These are phyloP conservation scores for Mastigias papua DNA, from an alignment of 30 jellyfish, hydroid and myxozoan genomes.

Conservation along the genomic window DNA sequence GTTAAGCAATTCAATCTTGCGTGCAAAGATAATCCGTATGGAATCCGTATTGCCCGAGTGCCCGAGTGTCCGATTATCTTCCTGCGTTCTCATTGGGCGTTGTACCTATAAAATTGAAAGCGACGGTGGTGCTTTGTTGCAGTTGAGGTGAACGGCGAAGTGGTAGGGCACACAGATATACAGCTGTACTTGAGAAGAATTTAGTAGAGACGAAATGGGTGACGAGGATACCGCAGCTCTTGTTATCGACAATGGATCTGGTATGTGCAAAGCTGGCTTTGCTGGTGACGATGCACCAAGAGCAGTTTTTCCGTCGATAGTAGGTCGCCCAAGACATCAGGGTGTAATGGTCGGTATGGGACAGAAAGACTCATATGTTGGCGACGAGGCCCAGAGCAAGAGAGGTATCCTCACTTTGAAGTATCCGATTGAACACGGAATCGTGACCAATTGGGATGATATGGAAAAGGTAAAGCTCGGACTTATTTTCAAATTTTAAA, in stretches of 20 bases:
- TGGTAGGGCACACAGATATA: not conserved
- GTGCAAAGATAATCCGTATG: not conserved
- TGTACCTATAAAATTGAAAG: not conserved
- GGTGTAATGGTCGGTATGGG: constrained; percentile 99
- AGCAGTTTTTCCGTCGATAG: constrained; percentile 99
- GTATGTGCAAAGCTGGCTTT: constrained; percentile 99
- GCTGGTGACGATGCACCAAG: constrained; percentile 99
- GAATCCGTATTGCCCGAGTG: not conserved
- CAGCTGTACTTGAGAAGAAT: not conserved
- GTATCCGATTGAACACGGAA: constrained; percentile 99
- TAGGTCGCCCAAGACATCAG: constrained; percentile 99
- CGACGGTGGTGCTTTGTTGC: not conserved
- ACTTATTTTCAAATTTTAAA: not conserved
- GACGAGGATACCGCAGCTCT: constrained; percentile 21
- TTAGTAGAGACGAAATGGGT: not conserved
- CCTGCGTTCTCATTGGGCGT: constrained; percentile 20
- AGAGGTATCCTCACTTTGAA: constrained; percentile 97
- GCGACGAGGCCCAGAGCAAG: constrained; percentile 99
- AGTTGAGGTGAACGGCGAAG: not conserved
- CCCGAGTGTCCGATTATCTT: not conserved
- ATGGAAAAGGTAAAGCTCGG: constrained; percentile 83
- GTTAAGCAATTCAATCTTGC: not conserved
- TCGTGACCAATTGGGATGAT: constrained; percentile 99
- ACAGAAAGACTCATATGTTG: constrained; percentile 97
- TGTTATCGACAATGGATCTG: constrained; percentile 48